Evolutionary conservation across 2,113 vertebrate species (phyloP), one percentile per base, ranked within the genome.

Genomic region (Clarias gariepinus): DNA sequence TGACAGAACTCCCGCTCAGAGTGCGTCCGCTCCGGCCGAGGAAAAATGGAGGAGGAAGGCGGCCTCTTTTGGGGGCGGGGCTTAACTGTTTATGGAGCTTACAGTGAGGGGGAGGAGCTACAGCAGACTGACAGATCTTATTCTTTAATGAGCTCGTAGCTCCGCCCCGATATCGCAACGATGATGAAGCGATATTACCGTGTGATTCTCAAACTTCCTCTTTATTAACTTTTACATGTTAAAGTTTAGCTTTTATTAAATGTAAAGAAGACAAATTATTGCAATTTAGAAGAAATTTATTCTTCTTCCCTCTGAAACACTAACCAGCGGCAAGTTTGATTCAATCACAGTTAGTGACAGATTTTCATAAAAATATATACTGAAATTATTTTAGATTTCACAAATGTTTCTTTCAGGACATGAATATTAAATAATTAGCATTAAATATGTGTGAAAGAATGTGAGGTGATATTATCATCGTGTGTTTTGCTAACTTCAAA

Each of bases 21-120:
- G 57, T 81, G 78, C 30, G 30, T 61, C 57, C 57, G 57, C 57
- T 33, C 77, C 77, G 19, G 30, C 78, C 18, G 4, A 36, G 57
- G 3, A 33, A 79, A 79, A 81, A 81, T 81, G 78, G 78, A 81
- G 78, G 36, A 61, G 78, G 57, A 36, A 58, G n/a, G 28, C 16
- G 12, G 16, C 16, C 30, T 0, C 4, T 23, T 1, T 11, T 41
- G 78, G 57, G 77, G 78, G 78, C 78, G 78, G 30, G 21, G 57
- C 78, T 81, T 25, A 15, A 53, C 8, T 33, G 1, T 16, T 7
- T 33, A 19, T 10, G 53, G 3, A 21, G 60, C 60, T 61, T 81
- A 61, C 11, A 36, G 25, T 25, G 30, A 61, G 30, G 30, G 21
- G 78, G 57, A 33, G 78, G 78, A 16, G 78, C 57, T 12, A 61